phyloP scores from a whole-genome alignment of 1,140 invertebrate species.

The Tetragnatha versicolor region DNA sequence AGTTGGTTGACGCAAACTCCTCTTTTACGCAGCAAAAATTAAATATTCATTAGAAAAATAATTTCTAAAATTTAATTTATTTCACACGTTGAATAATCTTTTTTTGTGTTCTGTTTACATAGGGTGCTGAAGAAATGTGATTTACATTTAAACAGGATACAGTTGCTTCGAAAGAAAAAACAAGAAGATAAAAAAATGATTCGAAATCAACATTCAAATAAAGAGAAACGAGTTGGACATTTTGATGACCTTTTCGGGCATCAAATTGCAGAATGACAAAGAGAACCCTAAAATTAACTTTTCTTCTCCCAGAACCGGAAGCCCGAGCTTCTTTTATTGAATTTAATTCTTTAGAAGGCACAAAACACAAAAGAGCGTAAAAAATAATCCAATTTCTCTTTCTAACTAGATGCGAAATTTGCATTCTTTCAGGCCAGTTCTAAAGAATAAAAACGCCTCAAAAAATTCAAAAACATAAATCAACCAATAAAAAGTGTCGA shows the following conservation, averaged over 20 bases:
- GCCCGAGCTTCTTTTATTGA: conserved; percentile 5
- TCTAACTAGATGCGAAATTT: conserved; percentile 43
- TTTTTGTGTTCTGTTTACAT: too few species aligned
- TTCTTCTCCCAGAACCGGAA: not conserved
- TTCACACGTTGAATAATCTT: too few species aligned
- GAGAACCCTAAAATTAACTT: conserved; percentile 3
- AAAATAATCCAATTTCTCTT: conserved; percentile 32
- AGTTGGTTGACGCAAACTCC: too few species aligned
- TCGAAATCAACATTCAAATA: too few species aligned
- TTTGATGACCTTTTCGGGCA: conserved; percentile 13
- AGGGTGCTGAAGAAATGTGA: too few species aligned
- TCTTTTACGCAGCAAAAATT: too few species aligned
- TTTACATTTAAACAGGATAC: too few species aligned
- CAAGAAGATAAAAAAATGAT: too few species aligned
- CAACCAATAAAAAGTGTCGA: conserved; percentile 39
- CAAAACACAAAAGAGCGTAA: not conserved
- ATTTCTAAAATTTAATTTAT: too few species aligned
- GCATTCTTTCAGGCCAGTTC: conserved; percentile 1
- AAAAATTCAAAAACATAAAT: conserved; percentile 36
- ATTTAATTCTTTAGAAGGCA: conserved; percentile 20
- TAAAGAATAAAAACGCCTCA: conserved; percentile 16
- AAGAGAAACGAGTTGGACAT: too few species aligned
- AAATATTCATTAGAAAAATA: too few species aligned
- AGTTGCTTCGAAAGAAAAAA: too few species aligned
- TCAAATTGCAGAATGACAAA: not conserved